Conservation (phyloP, 2,113 vertebrate species). For the Platichthys flesus region DNA sequence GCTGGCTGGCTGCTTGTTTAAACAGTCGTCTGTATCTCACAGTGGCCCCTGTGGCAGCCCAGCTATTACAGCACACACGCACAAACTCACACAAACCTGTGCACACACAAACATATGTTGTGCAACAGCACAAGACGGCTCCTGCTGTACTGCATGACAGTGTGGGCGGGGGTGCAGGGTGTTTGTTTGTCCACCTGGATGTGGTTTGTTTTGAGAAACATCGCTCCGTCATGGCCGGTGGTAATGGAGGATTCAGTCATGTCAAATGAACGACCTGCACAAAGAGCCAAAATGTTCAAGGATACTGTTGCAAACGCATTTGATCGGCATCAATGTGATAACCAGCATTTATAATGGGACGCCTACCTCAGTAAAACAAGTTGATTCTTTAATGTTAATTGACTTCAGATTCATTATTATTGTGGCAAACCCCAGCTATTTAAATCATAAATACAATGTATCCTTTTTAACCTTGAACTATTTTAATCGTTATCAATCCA, state of each 20-base stretch:
- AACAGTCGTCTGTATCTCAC: conserved; percentile 51
- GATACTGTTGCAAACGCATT: neutral
- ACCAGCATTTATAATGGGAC: neutral
- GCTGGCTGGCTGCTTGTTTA: conserved; percentile 60
- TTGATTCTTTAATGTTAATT: neutral
- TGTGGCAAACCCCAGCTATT: neutral
- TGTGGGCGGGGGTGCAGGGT: conserved; percentile 34
- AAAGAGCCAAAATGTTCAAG: conserved; percentile 5
- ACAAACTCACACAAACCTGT: neutral
- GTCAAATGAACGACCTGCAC: conserved; percentile 25
- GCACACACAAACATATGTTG: conserved; percentile 21
- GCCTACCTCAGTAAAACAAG: neutral
- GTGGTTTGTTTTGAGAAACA: conserved; percentile 71
- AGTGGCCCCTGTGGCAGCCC: neutral
- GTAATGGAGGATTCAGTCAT: conserved; percentile 34
- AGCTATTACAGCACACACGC: conserved; percentile 19
- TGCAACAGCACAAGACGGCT: conserved; percentile 43
- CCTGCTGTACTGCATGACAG: conserved; percentile 1
- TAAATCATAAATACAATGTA: neutral
- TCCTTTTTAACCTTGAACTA: too few species aligned
- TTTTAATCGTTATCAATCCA: too few species aligned
- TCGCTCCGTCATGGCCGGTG: conserved; percentile 36
- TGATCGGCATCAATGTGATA: too few species aligned
- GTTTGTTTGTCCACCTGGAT: conserved; percentile 82
- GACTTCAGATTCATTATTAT: too few species aligned